Evolutionary conservation across 2,888 invertebrate species (phyloP).

Genomic region (Matsumyia berberina): DNA sequence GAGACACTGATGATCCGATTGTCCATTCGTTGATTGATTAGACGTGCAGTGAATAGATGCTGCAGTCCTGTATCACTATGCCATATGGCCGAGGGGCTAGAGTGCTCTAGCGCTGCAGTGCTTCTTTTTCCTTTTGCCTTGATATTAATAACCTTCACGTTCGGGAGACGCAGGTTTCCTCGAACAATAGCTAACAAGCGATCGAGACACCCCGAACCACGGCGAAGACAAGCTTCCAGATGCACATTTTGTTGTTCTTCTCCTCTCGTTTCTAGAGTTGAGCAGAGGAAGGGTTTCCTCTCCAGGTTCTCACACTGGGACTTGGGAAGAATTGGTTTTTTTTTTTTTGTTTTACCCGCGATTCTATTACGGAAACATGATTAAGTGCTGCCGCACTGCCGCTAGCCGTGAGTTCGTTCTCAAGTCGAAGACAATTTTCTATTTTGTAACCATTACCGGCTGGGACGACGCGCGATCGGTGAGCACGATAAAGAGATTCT

Average conservation of each 20-base stretch:
- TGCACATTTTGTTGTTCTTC: conserved; percentile 47
- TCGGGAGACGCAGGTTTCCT: conserved; percentile 35
- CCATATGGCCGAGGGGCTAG: not conserved
- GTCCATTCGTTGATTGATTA: conserved; percentile 74
- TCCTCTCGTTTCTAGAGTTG: conserved; percentile 6
- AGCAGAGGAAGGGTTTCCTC: conserved; percentile 25
- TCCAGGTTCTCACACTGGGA: conserved; percentile 46
- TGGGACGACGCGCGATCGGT: conserved; percentile 66
- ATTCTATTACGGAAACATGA: conserved; percentile 73
- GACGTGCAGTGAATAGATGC: conserved; percentile 60
- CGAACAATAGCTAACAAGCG: conserved; percentile 72
- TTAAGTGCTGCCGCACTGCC: conserved; percentile 71
- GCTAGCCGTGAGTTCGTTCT: conserved; percentile 74
- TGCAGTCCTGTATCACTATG: not conserved
- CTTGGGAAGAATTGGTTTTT: conserved; percentile 28
- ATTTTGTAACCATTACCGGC: conserved; percentile 70
- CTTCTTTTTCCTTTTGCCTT: conserved; percentile 27
- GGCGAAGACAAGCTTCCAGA: conserved; percentile 53
- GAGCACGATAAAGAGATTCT: conserved; percentile 65
- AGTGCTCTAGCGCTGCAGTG: conserved; percentile 11
- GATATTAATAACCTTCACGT: conserved; percentile 63
- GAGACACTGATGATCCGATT: conserved; percentile 75
- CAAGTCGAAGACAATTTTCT: conserved; percentile 75
- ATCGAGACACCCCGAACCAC: not conserved
- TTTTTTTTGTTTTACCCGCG: conserved; percentile 51